phyloP scores from a whole-genome alignment of 2,888 invertebrate genomes.

The Therioaphis trifolii region DNA sequence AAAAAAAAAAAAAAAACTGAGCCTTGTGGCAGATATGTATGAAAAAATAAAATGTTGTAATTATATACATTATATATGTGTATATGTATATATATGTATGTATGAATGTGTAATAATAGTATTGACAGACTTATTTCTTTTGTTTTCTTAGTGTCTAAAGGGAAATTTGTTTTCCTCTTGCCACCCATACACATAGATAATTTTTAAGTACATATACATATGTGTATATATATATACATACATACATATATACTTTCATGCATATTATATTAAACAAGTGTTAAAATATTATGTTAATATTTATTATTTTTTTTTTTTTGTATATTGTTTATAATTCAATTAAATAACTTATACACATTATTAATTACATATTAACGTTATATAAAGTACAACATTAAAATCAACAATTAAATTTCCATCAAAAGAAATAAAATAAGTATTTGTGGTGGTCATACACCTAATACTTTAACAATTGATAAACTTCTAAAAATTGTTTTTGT shows the following conservation, averaged over 20 bases:
- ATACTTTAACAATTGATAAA: conserved; percentile 49
- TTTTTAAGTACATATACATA: background rate
- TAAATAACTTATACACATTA: conserved; percentile 26
- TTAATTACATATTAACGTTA: background rate
- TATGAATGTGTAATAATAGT: conserved; percentile 26
- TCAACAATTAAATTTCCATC: background rate
- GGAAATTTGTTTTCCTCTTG: conserved; percentile 3
- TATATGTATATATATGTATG: background rate
- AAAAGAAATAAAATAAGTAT: conserved; percentile 6
- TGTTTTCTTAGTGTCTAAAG: conserved; percentile 23
- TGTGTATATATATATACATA: background rate
- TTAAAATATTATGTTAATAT: too few species aligned
- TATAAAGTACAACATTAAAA: conserved; percentile 12
- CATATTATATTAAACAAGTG: conserved; percentile 38
- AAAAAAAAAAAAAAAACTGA: conserved; percentile 13
- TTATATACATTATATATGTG: background rate
- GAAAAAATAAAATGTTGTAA: conserved; percentile 54
- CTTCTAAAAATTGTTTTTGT: background rate
- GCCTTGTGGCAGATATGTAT: conserved; percentile 30
- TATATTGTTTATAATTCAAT: conserved; percentile 32
- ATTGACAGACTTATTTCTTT: conserved; percentile 38
- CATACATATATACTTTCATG: background rate
- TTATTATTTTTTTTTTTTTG: conserved; percentile 16
- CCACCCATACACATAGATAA: conserved; percentile 1
- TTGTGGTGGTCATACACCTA: conserved; percentile 1